Base-by-base conservation (phyloP, 2,113 vertebrate genomes). In the Sakesphorus luctuosus region DNA sequence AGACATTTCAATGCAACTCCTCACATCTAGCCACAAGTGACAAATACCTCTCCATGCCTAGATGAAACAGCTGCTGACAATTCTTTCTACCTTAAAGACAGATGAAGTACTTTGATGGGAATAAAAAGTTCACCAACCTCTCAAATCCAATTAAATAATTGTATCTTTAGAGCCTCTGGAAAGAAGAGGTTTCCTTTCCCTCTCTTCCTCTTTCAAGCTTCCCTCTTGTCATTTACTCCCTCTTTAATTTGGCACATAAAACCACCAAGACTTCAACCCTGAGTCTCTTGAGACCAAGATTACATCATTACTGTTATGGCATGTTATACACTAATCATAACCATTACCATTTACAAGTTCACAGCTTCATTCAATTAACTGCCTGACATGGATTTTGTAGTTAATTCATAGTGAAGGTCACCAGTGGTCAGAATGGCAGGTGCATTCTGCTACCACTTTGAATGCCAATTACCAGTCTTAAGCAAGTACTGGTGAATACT, bases 291-390 rank as follows among this genome's bases (percentile, higher is more conserved):
- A 97, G 96, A 95, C 50, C 33, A 24, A 93, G 85, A 93, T 97
- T 96, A 96, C 94, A 97, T 96, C 91, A 94, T 94, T 94, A 65
- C 53, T 68, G 25, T 96, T 95, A 95, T 80, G 78, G 86, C 91
- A 90, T 94, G 85, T 97, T 97, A 87, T 73, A 95, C 93, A 94
- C 93, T 97, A 95, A 97, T 97, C 97, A 97, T 93, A 97, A 96
- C 92, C 96, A 96, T 97, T 95, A 91, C 92, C 73, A 94, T 88
- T 97, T 96, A 97, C 95, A 97, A 97, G 95, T 96, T 93, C 86
- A 94, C 74, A 90, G 93, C 84, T 97, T 97, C 93, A 91, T 97
- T 97, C 95, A 97, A 97, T 98, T 97, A 98, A 94, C 94, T 94
- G 85, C 52, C 83, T 95, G 96, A 97, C 97, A 97, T 78, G 93